Base-by-base conservation (phyloP, 2,888 invertebrate species). In the Lasioglossum marginatum region DNA sequence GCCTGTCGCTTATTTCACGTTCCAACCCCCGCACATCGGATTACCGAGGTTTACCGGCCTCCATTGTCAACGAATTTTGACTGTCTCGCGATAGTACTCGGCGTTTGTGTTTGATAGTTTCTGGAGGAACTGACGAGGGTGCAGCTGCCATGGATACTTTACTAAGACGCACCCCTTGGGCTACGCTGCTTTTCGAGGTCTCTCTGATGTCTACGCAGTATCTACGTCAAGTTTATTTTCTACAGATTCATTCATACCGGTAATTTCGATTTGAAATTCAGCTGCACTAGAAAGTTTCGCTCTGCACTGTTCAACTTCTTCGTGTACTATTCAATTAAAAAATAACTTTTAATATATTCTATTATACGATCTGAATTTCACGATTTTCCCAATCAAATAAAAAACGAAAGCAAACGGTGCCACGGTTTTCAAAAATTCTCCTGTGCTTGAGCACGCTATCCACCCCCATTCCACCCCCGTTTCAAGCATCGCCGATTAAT, bases 401-500 rank as follows among this genome's bases (percentile, higher is more conserved):
- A 43, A 43, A 43, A 43, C 2, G 48, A 48, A 6, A 48, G 19
- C n/a, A 10, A 12, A 60, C 60, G n/a, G 27, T 60, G 27, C 1
- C 77, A 83, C 77, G 77, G 82, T 84, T 84, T 77, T 10, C 19
- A 72, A 83, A 82, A 77, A 78, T 52, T 52, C 77, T 37, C 68
- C 10, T n/a, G 37, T 6, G 23, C 63, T 68, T 23, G 12, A 14
- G 60, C 8, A 52, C 52, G 8, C 43, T 60, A 60, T 19, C 34
- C 81, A 4, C 37, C 34, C 31, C n/a, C 16, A 31, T 37, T n/a
- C 71, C 19, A 52, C 43, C 31, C 43, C 43, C n/a, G 19, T 12
- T 48, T 34, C 66, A 43, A 77, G 71, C 52, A 81, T 82, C 57
- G 66, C n/a, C 37, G 82, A 77, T 84, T 84, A 84, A 84, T 84